These are phyloP conservation scores for Oncopeltus fasciatus DNA, from an alignment of 1,140 invertebrate species.

Conservation along the genomic window DNA sequence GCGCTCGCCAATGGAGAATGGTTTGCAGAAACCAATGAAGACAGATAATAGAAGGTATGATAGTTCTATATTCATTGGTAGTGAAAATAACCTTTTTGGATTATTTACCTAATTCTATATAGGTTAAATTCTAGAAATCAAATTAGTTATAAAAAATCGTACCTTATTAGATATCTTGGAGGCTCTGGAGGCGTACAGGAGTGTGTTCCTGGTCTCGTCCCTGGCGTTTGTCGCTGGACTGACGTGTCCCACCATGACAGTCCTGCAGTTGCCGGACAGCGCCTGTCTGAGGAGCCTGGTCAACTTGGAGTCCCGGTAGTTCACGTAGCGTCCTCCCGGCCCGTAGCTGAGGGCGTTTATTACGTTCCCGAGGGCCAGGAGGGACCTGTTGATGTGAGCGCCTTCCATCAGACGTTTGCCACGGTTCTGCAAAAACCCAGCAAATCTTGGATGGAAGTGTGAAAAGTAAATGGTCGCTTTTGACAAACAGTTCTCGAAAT, in stretches of 20 bases:
- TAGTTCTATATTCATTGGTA: too few species aligned
- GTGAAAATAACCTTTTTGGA: too few species aligned
- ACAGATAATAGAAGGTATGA: too few species aligned
- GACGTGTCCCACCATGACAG: conserved; percentile 94
- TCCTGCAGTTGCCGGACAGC: conserved; percentile 76
- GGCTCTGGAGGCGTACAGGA: conserved; percentile 85
- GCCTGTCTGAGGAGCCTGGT: conserved; percentile 72
- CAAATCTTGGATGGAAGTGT: too few species aligned
- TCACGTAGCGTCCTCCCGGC: conserved; percentile 14
- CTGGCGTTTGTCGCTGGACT: conserved; percentile 59
- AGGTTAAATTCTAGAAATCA: too few species aligned
- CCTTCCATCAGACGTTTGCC: conserved; percentile 86
- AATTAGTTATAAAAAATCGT: neutral
- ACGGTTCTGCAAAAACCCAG: conserved; percentile 50
- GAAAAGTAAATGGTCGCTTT: too few species aligned
- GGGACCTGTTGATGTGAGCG: conserved; percentile 84
- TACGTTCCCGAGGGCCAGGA: conserved; percentile 84
- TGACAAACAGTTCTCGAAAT: too few species aligned
- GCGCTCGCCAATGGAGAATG: too few species aligned
- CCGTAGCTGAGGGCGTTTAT: conserved; percentile 74
- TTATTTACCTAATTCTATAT: too few species aligned
- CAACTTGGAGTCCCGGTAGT: conserved; percentile 83
- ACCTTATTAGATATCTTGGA: conserved; percentile 58
- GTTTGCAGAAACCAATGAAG: too few species aligned
- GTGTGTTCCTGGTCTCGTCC: conserved; percentile 83